Evolutionary conservation across 1,140 invertebrate genomes (phyloP), one percentile per base, ranked within the genome.

Genomic region (Oncopodura yosiiana): DNA sequence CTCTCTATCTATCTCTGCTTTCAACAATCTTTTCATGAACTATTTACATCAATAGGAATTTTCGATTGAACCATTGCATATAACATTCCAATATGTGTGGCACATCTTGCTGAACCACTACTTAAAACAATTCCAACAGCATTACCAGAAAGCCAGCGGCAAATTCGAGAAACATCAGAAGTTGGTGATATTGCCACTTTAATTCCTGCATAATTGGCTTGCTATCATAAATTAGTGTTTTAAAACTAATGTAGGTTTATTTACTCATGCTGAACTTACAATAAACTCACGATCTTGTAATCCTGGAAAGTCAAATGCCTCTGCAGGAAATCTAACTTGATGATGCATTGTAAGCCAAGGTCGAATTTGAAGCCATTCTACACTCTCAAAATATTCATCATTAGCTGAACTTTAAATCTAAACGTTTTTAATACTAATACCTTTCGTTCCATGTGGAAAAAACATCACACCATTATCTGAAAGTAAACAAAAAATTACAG

Each of bases 331-430:
- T 24, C 32, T 9, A 14, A 49, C 24, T 18, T 49, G 46, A 38
- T 49, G 46, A 24, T 49, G 46, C 21, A 23, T 49, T 12, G 3
- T 11, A 16, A 49, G 12, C 32, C 32, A 49, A 6, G 46, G 46
- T 24, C 46, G 18, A 3, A 12, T 9, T 26, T 49, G 8, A 1
- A 49, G 34, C 46, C 32, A 36, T n/a, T n/a, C n/a, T n/a, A n/a
- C n/a, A n/a, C n/a, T n/a, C n/a, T n/a, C n/a, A n/a, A n/a, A n/a
- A n/a, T n/a, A n/a, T n/a, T n/a, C n/a, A n/a, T n/a, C n/a, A n/a
- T n/a, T n/a, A n/a, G n/a, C n/a, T n/a, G n/a, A n/a, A n/a, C n/a
- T n/a, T n/a, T n/a, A n/a, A n/a, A n/a, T n/a, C n/a, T n/a, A n/a
- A n/a, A n/a, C n/a, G n/a, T n/a, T n/a, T n/a, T n/a, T n/a, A n/a